Conservation (phyloP, 2,888 invertebrate species). For the Rhamnusium bicolor region DNA sequence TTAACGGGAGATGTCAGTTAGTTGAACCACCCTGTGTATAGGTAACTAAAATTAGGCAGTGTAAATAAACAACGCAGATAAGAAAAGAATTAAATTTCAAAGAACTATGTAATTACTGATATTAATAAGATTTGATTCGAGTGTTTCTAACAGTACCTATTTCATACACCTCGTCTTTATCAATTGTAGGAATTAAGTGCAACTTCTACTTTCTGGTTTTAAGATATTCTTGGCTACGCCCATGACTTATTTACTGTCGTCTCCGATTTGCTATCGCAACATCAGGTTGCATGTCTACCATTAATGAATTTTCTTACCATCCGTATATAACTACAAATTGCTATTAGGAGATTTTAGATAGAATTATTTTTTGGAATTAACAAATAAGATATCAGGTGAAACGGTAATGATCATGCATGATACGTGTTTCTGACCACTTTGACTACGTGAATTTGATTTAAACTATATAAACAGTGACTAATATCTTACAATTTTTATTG, state of each 20-base stretch:
- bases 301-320: conserved; percentile 26
- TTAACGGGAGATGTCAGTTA: too few species aligned
- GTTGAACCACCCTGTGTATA: too few species aligned
- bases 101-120: too few species aligned
- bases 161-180: background rate
- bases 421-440: too few species aligned
- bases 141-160: too few species aligned
- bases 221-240: background rate
- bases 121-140: too few species aligned
- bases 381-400: conserved; percentile 13
- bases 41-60: too few species aligned
- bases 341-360: conserved; percentile 26
- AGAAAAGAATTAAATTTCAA: too few species aligned
- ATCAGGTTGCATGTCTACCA: conserved; percentile 26
- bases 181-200: background rate
- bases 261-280: conserved; percentile 18
- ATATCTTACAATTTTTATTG: too few species aligned
- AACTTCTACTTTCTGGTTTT: background rate
- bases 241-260: conserved; percentile 15
- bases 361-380: conserved; percentile 9
- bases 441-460: too few species aligned
- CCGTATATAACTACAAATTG: conserved; percentile 24
- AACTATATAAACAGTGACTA: too few species aligned
- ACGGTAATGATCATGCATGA: background rate
- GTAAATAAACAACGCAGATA: too few species aligned